Conservation (phyloP, 2,113 vertebrate genomes). For the Siphamia tubifer region DNA sequence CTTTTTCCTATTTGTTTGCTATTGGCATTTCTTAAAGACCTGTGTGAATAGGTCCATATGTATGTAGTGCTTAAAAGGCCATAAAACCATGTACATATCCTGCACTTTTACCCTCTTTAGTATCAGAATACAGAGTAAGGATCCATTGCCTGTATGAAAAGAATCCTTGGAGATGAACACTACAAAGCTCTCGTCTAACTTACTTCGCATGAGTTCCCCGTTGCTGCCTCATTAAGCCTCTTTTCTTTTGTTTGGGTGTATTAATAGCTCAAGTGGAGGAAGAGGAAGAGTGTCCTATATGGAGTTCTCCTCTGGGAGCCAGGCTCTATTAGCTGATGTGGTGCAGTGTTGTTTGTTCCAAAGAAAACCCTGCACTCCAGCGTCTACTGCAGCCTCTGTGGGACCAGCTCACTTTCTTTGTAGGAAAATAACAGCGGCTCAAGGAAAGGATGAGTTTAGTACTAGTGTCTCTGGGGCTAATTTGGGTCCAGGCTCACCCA, state of each 20-base stretch:
- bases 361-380: conserved; percentile 52
- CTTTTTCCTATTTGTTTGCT: conserved; percentile 16
- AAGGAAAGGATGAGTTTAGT: conserved; percentile 34
- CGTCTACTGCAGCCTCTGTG: conserved; percentile 37
- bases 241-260: conserved; percentile 76
- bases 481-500: conserved; percentile 7
- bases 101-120: conserved; percentile 12
- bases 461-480: conserved; percentile 16
- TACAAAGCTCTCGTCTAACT: conserved; percentile 63
- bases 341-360: conserved; percentile 61
- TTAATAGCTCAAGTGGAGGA: conserved; percentile 78
- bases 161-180: conserved; percentile 48
- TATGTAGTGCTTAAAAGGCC: conserved; percentile 1
- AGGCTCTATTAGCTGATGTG: conserved; percentile 68
- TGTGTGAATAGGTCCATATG: conserved; percentile 3
- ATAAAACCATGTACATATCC: neutral
- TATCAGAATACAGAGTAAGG: conserved; percentile 9
- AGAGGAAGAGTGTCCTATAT: conserved; percentile 76
- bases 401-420: conserved; percentile 49
- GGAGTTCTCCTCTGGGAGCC: conserved; percentile 67
- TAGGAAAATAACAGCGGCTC: conserved; percentile 30
- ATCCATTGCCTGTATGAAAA: conserved; percentile 2
- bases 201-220: conserved; percentile 58
- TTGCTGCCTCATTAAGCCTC: conserved; percentile 70
- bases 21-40: conserved; percentile 9